phyloP scores from a whole-genome alignment of 2,797 vertebrate species.

The Threskiornis aethiopicus region DNA sequence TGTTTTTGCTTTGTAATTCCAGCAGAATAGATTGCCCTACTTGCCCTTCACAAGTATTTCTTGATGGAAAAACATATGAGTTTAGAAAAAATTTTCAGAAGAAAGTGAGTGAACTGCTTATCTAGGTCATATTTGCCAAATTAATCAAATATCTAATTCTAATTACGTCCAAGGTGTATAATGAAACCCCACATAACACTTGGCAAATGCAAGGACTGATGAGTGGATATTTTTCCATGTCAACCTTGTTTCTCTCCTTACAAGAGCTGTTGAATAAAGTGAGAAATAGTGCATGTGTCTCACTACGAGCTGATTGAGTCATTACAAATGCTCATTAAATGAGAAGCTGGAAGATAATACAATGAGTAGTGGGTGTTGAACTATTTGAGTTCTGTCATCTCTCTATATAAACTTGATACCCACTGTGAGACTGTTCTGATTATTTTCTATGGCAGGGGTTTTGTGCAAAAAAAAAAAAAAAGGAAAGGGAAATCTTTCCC shows the following conservation, averaged over 20 bases:
- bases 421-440: neutral
- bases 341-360: neutral
- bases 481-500: neutral
- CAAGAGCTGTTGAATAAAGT: neutral
- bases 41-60: neutral
- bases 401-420: neutral
- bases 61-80: conserved; percentile 20
- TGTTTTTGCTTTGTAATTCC: neutral
- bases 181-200: neutral
- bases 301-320: neutral
- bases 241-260: neutral
- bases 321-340: neutral
- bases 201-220: neutral
- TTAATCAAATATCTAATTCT: neutral
- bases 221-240: neutral
- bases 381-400: neutral
- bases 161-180: neutral
- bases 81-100: neutral
- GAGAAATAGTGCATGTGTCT: neutral
- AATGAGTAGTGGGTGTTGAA: neutral
- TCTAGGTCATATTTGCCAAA: neutral
- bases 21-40: neutral
- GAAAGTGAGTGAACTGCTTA: neutral
- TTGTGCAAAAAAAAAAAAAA: no score
- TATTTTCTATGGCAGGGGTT: neutral